Evolutionary conservation across 2,888 invertebrate genomes (phyloP).

Genomic region (Plagiodera versicolora): DNA sequence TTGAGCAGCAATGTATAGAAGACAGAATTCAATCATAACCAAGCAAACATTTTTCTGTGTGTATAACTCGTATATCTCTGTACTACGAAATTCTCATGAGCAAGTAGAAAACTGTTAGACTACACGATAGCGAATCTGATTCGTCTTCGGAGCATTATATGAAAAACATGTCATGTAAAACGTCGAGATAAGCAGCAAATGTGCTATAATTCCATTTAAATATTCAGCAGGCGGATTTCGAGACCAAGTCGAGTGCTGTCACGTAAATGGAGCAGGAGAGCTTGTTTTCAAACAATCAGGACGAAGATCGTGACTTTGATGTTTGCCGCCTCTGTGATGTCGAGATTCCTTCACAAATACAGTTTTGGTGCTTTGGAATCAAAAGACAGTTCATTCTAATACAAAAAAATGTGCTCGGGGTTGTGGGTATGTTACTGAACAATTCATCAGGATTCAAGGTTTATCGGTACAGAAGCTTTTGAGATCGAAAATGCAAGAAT

Average conservation of each 20-base stretch:
- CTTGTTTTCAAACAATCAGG: conserved; percentile 41
- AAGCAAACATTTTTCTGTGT: too few relatives aligned
- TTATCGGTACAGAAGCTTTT: too few relatives aligned
- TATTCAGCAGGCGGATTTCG: conserved; percentile 37
- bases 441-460: too few relatives aligned
- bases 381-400: too few relatives aligned
- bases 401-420: too few relatives aligned
- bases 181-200: conserved; percentile 21
- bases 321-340: conserved; percentile 25
- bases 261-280: conserved; percentile 46
- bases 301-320: conserved; percentile 41
- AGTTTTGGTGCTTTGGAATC: too few relatives aligned
- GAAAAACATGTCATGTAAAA: conserved; percentile 24
- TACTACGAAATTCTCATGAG: background rate
- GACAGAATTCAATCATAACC: too few relatives aligned
- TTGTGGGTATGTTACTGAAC: too few relatives aligned
- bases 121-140: background rate
- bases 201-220: conserved; percentile 31
- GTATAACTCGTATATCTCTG: too few relatives aligned
- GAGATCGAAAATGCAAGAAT: too few relatives aligned
- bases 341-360: too few relatives aligned
- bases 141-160: conserved; percentile 19
- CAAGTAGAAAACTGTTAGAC: background rate
- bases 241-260: conserved; percentile 35
- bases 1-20: too few relatives aligned